A percentile compares a stretch with the other conserved stretches of the same genome.
Evolutionary conservation across 2,113 vertebrate species (phyloP).

Genomic region (Collichthys lucidus): DNA sequence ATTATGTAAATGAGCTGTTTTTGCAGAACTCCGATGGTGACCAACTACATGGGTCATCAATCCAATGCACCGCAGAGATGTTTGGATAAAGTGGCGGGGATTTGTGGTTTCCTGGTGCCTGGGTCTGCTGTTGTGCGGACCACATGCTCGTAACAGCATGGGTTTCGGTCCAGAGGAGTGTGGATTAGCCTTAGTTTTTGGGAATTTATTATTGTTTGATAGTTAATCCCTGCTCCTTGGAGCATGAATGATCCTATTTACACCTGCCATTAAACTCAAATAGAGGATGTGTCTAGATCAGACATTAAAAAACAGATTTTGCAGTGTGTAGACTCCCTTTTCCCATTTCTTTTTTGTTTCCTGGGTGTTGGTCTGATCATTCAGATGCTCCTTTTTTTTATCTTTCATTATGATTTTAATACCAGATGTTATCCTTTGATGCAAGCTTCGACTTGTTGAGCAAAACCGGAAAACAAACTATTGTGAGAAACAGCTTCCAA

Average conservation of each 20-base stretch:
- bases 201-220: constrained; percentile 77
- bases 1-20: constrained; percentile 97
- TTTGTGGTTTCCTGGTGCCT: constrained; percentile 76
- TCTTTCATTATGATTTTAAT: constrained; percentile 34
- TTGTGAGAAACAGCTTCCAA: constrained; percentile 52
- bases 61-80: constrained; percentile 74
- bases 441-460: constrained; percentile 65
- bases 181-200: constrained; percentile 75
- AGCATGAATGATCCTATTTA: constrained; percentile 80
- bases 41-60: constrained; percentile 81
- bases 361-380: constrained; percentile 10
- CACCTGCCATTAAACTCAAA: constrained; percentile 76
- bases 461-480: constrained; percentile 37
- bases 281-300: constrained; percentile 54
- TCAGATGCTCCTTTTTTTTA: constrained; percentile 13
- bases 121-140: constrained; percentile 66
- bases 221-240: constrained; percentile 77
- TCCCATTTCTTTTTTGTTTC: constrained; percentile 1
- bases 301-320: constrained; percentile 18
- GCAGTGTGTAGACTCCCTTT: constrained; percentile 11
- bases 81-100: constrained; percentile 78
- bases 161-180: constrained; percentile 74
- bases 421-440: constrained; percentile 41
- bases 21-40: constrained; percentile 80
- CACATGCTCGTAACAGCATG: constrained; percentile 78